Conservation (phyloP, 2,797 vertebrate species). For the Vultur gryphus region DNA sequence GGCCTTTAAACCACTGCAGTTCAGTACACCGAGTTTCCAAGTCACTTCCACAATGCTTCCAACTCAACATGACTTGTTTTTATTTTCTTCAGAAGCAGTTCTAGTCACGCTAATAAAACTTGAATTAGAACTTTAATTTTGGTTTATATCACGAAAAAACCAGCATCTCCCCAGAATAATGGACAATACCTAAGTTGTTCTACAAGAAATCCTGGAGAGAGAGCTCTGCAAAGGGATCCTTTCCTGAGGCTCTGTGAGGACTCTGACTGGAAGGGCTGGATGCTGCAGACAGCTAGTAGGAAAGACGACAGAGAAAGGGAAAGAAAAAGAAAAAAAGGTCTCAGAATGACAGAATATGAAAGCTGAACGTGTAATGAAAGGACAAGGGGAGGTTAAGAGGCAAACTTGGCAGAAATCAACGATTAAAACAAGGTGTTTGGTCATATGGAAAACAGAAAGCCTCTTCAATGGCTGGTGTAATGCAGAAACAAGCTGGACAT, state of each 20-base stretch:
- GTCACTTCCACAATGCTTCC: constrained; percentile 50
- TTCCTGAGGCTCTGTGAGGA: constrained; percentile 98
- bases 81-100: background rate
- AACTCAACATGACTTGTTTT: background rate
- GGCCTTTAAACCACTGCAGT: background rate
- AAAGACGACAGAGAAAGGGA: constrained; percentile 85
- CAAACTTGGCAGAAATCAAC: constrained; percentile 58
- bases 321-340: constrained; percentile 81
- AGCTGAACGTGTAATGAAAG: constrained; percentile 76
- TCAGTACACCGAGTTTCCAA: background rate
- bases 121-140: background rate
- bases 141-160: background rate
- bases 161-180: constrained; percentile 68
- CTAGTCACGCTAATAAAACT: background rate
- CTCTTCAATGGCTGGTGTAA: constrained; percentile 49
- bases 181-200: constrained; percentile 94
- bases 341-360: constrained; percentile 83
- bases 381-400: constrained; percentile 58
- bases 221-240: constrained; percentile 99
- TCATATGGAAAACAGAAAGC: constrained; percentile 57
- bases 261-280: constrained; percentile 99
- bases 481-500: constrained; percentile 50
- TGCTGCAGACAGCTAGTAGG: constrained; percentile 96
- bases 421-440: constrained; percentile 51
- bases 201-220: constrained; percentile 99